These are phyloP conservation scores for Thumatha senex DNA, from an alignment of 2,888 invertebrate species.

Conservation along the genomic window DNA sequence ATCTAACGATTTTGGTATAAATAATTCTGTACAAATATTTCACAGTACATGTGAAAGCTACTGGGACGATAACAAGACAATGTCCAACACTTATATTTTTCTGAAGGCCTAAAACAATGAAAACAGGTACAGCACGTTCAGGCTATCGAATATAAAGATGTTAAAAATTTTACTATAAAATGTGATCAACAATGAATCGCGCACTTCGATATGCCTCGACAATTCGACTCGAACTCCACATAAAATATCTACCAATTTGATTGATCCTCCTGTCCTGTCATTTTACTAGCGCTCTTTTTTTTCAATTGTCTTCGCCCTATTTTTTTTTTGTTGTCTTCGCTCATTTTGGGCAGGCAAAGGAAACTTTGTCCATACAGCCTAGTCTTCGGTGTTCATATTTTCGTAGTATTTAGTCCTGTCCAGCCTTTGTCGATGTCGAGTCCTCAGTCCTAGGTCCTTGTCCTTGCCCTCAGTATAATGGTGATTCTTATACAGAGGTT, in stretches of 20 bases:
- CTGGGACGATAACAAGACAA: slow-evolving; percentile 22
- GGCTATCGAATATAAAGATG: slow-evolving; percentile 20
- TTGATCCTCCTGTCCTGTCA: slow-evolving; percentile 23
- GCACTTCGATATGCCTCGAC: slow-evolving; percentile 34
- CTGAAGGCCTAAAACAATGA: slow-evolving; percentile 26
- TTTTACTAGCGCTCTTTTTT: too few relatives aligned
- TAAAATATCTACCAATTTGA: slow-evolving; percentile 26
- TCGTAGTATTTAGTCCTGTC: too few relatives aligned
- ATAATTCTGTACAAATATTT: slow-evolving; percentile 39
- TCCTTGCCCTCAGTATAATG: too few relatives aligned
- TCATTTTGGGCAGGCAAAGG: too few relatives aligned
- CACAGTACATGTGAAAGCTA: slow-evolving; percentile 31
- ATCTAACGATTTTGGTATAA: slow-evolving; percentile 33
- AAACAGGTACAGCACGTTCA: slow-evolving; percentile 25
- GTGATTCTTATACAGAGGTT: too few relatives aligned
- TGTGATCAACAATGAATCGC: slow-evolving; percentile 42
- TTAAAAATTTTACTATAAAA: slow-evolving; percentile 34
- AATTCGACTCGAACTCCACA: slow-evolving; percentile 22
- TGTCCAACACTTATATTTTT: slow-evolving; percentile 33
- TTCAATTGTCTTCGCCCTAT: neutral
- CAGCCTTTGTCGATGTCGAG: too few relatives aligned
- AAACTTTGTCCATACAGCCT: too few relatives aligned
- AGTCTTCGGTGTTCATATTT: too few relatives aligned
- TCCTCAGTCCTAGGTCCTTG: too few relatives aligned
- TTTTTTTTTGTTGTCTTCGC: too few relatives aligned